Conservation (phyloP, 2,113 vertebrate genomes). For the Neogobius melanostomus region DNA sequence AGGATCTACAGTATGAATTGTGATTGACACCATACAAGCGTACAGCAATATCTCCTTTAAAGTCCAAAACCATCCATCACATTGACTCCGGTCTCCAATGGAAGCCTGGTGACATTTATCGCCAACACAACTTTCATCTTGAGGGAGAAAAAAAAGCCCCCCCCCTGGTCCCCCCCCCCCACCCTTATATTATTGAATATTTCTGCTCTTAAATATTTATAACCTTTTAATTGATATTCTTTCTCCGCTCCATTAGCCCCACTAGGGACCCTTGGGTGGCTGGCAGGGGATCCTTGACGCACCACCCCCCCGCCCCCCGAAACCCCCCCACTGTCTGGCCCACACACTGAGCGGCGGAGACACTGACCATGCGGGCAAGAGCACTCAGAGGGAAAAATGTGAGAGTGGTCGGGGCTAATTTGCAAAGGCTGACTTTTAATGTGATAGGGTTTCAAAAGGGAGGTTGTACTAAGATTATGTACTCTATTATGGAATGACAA, state of each 20-base stretch:
- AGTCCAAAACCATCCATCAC: slow-evolving; percentile 67
- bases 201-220: slow-evolving; percentile 81
- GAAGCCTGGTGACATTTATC: slow-evolving; percentile 71
- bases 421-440: slow-evolving; percentile 9
- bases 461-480: slow-evolving; percentile 7
- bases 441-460: slow-evolving; percentile 2
- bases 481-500: slow-evolving; percentile 1
- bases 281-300: slow-evolving; percentile 52
- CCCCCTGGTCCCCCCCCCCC: slow-evolving; percentile 63
- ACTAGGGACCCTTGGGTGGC: slow-evolving; percentile 66
- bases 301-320: slow-evolving; percentile 27
- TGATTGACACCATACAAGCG: slow-evolving; percentile 65
- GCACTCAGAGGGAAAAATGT: slow-evolving; percentile 33
- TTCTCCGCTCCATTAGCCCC: slow-evolving; percentile 70
- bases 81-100: slow-evolving; percentile 41
- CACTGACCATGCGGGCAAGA: slow-evolving; percentile 63
- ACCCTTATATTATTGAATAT: slow-evolving; percentile 78
- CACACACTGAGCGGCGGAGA: slow-evolving; percentile 68
- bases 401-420: slow-evolving; percentile 6
- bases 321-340: slow-evolving; percentile 58
- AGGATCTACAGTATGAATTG: slow-evolving; percentile 37
- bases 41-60: slow-evolving; percentile 53
- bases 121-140: slow-evolving; percentile 72
- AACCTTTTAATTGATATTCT: slow-evolving; percentile 82
- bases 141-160: slow-evolving; percentile 53